phyloP scores from a whole-genome alignment of 2,797 vertebrate species.

The Poecilia velifera region DNA sequence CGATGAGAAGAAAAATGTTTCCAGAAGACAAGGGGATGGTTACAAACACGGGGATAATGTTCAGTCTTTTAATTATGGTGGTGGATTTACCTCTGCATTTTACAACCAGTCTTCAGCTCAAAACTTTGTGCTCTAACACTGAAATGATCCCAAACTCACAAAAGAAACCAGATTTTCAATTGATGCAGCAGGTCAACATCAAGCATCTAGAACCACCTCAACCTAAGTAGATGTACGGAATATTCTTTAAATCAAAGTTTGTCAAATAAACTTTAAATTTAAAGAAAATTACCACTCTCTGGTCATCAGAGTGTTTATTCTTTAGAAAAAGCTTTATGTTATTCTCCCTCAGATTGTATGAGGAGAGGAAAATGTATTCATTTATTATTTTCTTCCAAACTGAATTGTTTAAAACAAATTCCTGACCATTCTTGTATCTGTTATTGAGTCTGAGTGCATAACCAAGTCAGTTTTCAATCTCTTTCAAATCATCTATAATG shows the following conservation, averaged over 20 bases:
- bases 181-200: neutral
- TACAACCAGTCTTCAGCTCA: neutral
- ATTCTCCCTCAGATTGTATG: neutral
- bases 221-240: neutral
- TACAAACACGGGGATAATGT: neutral
- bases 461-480: neutral
- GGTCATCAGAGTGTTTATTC: neutral
- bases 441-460: neutral
- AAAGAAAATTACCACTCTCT: neutral
- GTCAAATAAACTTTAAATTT: neutral
- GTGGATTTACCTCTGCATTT: neutral
- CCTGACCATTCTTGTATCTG: neutral
- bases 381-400: neutral
- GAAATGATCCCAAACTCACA: neutral
- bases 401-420: neutral
- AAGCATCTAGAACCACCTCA: neutral
- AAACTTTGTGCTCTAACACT: neutral
- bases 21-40: neutral
- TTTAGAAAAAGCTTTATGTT: neutral
- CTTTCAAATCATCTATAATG: neutral
- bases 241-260: neutral
- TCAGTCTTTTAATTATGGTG: neutral
- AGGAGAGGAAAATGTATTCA: neutral
- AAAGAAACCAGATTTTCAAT: neutral
- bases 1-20: neutral